Conservation (phyloP, 30 jellyfish, hydroid and myxozoan species). For the Aurelia coerulea region DNA sequence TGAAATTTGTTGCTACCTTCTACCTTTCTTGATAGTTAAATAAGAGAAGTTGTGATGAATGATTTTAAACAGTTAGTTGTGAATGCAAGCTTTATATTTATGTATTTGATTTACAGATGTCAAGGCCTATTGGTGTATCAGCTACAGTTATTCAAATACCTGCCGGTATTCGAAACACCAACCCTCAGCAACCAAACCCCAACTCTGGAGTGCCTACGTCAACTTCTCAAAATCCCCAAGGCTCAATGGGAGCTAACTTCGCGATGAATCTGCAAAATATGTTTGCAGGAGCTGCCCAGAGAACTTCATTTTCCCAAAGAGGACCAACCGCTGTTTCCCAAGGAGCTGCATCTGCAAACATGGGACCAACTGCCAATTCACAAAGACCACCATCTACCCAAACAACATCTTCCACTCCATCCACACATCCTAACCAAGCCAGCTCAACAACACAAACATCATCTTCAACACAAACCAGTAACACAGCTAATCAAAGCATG, state of each 20-base stretch:
- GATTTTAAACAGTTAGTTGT: no score
- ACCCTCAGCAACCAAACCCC: neutral
- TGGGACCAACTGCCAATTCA: neutral
- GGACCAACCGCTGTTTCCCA: neutral
- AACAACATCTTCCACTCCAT: constrained; percentile 20
- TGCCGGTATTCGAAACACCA: constrained; percentile 21
- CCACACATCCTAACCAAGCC: constrained; percentile 5
- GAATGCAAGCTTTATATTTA: no score
- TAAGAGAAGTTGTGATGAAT: no score
- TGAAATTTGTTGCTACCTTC: no score
- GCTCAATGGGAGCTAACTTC: neutral
- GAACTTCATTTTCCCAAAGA: neutral
- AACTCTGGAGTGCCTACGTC: neutral
- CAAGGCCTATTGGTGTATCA: constrained; percentile 68
- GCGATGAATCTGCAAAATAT: neutral
- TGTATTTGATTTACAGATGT: neutral
- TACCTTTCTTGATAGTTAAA: no score
- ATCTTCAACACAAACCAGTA: constrained; percentile 48
- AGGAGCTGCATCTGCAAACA: neutral
- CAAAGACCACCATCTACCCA: constrained; percentile 29
- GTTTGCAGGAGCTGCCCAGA: neutral
- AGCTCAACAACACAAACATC: constrained; percentile 18
- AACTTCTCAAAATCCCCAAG: neutral
- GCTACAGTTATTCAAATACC: constrained; percentile 92
- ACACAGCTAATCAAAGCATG: constrained; percentile 23